Conservation (phyloP, 2,113 vertebrate genomes). For the Bufo gargarizans region DNA sequence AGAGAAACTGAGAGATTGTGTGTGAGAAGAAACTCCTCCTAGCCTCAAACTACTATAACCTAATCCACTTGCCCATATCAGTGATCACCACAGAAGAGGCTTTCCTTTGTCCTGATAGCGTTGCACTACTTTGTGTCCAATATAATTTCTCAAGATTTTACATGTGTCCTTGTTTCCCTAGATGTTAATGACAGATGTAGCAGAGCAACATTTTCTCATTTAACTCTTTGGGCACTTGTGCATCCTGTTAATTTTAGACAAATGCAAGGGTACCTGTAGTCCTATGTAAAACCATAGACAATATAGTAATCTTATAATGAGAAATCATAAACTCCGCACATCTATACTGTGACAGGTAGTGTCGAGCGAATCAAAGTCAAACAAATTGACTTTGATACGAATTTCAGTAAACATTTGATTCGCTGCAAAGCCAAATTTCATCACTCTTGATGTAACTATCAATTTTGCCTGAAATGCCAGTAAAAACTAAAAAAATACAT, state of each 20-base stretch:
- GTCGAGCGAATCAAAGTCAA: no score
- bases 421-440: no score
- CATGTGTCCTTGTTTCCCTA: background rate
- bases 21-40: conserved; percentile 41
- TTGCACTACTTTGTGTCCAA: background rate
- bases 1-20: conserved; percentile 38
- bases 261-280: background rate
- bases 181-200: background rate
- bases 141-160: background rate
- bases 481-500: no score
- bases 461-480: no score
- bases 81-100: background rate
- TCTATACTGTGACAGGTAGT: no score
- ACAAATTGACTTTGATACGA: no score
- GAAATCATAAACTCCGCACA: no score
- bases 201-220: background rate
- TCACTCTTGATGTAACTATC: no score
- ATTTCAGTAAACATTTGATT: no score
- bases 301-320: no score
- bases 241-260: background rate
- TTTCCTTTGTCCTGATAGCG: background rate
- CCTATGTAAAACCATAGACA: background rate
- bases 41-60: background rate
- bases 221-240: background rate
- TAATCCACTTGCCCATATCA: background rate